Evolutionary conservation across 2,888 invertebrate genomes (phyloP), one percentile per base, ranked within the genome.

Genomic region (Subacronicta megacephala): DNA sequence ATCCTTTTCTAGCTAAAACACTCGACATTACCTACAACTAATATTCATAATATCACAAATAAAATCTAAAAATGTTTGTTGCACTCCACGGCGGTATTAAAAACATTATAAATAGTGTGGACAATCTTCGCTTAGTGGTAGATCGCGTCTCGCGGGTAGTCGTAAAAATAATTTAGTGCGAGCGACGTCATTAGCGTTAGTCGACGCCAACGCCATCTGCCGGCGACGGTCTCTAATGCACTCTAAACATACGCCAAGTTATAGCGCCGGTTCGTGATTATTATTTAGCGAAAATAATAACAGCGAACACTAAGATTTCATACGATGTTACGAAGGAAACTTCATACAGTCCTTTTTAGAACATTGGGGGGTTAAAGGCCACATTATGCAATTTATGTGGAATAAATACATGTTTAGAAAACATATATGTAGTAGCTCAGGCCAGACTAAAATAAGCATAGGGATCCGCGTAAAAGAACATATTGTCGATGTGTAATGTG

Each of bases 101-200:
- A 70, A 71, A 70, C 60, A 65, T 70, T 47, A 72, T 61, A 72
- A 65, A 72, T 67, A 75, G 47, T 56, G 46, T 57, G 49, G 44
- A 49, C 57, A 74, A 70, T 67, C 65, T 72, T 62, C 57, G 59
- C 45, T 58, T 54, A 56, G 67, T 38, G 62, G 52, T 71, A 62
- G 70, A 75, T 76, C 70, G 65, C 73, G 84, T 84, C 86, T 85
- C 78, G 85, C 78, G 83, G 81, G 82, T 78, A 82, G 78, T 90
- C 89, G 87, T 93, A 91, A 92, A 91, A 92, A 92, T 91, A 92
- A 93, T 93, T 92, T 92, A 93, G 88, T 86, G 85, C 80, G 78
- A 85, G 76, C 80, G 81, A 80, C 85, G 86, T 90, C 92, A 90
- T 92, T 92, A 92, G 89, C 81, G 83, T 71, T 72, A 63, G 65